Percentiles rank a stretch among this genome's conserved stretches.
Conservation (phyloP, 2,888 invertebrate species). For the Ctena decussata region DNA sequence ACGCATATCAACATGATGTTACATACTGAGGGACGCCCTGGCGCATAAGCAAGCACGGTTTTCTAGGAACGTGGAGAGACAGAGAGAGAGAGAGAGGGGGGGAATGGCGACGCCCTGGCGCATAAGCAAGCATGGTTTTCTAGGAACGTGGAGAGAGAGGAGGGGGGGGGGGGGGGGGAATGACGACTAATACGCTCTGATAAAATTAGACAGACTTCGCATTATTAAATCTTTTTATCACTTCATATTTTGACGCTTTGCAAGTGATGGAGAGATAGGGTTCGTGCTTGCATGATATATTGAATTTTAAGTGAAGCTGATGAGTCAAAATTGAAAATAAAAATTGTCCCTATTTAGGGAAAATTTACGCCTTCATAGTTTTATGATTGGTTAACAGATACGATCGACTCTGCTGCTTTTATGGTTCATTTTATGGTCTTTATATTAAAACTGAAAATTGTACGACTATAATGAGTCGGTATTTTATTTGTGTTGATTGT, state of each 20-base stretch:
- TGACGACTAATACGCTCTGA: too few species aligned
- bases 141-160: too few species aligned
- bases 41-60: too few species aligned
- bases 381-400: background rate
- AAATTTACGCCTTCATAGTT: background rate
- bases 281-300: background rate
- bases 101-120: too few species aligned
- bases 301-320: conserved; percentile 1
- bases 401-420: background rate
- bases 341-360: background rate
- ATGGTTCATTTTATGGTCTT: conserved; percentile 5
- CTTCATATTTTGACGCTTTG: background rate
- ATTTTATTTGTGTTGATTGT: conserved; percentile 2
- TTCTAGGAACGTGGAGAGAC: too few species aligned
- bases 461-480: background rate
- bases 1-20: too few species aligned
- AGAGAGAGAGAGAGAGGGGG: too few species aligned
- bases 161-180: too few species aligned
- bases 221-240: background rate
- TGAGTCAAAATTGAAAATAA: conserved; percentile 12
- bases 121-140: too few species aligned
- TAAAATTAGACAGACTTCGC: too few species aligned
- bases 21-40: too few species aligned
- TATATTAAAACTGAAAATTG: conserved; percentile 7
- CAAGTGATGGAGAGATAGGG: background rate